A percentile compares a stretch with the other conserved stretches of the same genome.
These are phyloP conservation scores for Sitta carolinensis DNA, from an alignment of 2,797 vertebrate species.

Conservation along the genomic window DNA sequence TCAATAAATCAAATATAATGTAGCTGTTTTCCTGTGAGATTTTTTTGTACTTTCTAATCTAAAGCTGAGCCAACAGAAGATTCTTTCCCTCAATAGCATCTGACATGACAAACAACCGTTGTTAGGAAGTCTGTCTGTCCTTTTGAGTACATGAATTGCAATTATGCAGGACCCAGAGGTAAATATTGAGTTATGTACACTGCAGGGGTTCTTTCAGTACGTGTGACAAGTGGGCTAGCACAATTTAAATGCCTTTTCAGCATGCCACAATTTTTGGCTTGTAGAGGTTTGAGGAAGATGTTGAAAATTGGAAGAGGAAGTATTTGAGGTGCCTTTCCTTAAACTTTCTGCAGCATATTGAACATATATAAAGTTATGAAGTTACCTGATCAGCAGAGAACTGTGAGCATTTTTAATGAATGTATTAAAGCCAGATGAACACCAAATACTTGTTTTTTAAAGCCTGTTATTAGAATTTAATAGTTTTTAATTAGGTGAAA, in stretches of 20 bases:
- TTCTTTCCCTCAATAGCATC: neutral
- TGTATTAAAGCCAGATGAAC: neutral
- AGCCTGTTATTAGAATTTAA: neutral
- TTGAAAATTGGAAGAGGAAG: neutral
- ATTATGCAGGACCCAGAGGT: neutral
- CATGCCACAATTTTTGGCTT: neutral
- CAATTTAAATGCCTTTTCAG: neutral
- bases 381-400: neutral
- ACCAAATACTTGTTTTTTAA: neutral
- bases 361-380: neutral
- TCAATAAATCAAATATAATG: slow-evolving; percentile 5
- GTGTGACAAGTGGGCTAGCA: neutral
- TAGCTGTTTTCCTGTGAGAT: slow-evolving; percentile 44
- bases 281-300: neutral
- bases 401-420: neutral
- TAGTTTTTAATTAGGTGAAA: neutral
- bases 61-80: neutral
- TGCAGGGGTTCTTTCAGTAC: neutral
- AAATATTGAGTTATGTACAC: neutral
- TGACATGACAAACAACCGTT: neutral
- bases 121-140: neutral
- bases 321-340: neutral
- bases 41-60: slow-evolving; percentile 11
- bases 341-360: neutral
- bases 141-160: neutral